Evolutionary conservation across 2,113 vertebrate species (phyloP).

Genomic region (Maccullochella peelii): DNA sequence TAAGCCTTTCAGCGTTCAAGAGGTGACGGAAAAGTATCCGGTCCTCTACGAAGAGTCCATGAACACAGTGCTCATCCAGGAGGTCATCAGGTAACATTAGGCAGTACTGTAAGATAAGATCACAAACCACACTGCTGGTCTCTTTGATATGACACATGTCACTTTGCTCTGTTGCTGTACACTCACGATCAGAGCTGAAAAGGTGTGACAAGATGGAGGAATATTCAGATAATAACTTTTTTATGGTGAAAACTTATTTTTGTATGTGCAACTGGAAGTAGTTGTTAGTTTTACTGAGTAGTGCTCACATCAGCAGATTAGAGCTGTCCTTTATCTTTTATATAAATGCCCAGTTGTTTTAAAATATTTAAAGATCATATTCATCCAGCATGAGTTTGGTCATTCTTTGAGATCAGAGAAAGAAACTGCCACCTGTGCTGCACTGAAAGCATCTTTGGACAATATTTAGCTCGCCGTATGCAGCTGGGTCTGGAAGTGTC

Average conservation of each 20-base stretch:
- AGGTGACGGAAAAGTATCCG: constrained; percentile 87
- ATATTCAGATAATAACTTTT: background rate
- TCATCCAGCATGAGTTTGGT: background rate
- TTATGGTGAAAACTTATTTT: background rate
- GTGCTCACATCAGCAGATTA: background rate
- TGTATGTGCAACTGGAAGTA: background rate
- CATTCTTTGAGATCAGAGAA: background rate
- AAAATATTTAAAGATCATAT: background rate
- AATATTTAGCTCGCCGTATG: background rate
- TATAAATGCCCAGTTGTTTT: background rate
- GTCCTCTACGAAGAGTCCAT: constrained; percentile 94
- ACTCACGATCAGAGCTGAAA: background rate
- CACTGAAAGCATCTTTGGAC: background rate
- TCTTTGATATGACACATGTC: background rate
- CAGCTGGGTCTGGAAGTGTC: background rate
- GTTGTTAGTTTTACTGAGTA: background rate
- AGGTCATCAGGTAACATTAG: constrained; percentile 89
- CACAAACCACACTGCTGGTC: background rate
- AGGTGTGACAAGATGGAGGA: background rate
- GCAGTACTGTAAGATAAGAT: background rate
- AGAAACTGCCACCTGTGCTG: background rate
- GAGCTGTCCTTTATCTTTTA: background rate
- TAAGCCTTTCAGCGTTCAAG: constrained; percentile 78
- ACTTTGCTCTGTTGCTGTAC: background rate
- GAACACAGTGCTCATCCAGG: constrained; percentile 94